Evolutionary conservation across 2,888 invertebrate species (phyloP), one percentile per base, ranked within the genome.

Genomic region (Papilio elwesi): DNA sequence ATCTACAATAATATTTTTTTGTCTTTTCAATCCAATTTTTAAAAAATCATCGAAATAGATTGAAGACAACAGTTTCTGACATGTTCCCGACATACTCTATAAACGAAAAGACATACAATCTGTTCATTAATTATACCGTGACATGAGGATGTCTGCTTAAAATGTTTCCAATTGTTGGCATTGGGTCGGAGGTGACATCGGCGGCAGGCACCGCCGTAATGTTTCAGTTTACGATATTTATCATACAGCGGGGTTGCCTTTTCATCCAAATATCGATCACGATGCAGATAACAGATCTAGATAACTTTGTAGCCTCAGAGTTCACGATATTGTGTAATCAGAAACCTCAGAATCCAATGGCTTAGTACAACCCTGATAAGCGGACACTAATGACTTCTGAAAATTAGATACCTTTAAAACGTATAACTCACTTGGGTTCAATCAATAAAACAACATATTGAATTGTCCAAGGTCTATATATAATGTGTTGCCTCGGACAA

Each of bases 231-330:
- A 87, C 85, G 85, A 85, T 86, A 26, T 26, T n/a, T 4, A 88
- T 89, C 88, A 88, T 87, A 87, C 80, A 76, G 78, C 74, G 81
- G 82, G 82, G 80, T 80, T 83, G 85, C 83, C 82, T 81, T 81
- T 86, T 87, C 85, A 82, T 81, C 84, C 82, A 79, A 82, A 83
- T 86, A 88, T 88, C 81, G 88, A 87, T 87, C 85, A 80, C 82
- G 16, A 63, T 68, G 53, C 59, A 72, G 66, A 66, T 69, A 62
- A 62, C 11, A 59, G 15, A 51, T 68, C 55, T 67, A 52, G 47
- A 5, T 55, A 53, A 53, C n/a, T n/a, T 26, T 64, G 63, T 51
- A 65, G 65, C 51, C 36, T 26, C 26, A 16, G 3, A 36, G 13
- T 10, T 15, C 15, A 15, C 13, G 15, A 62, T 15, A 15, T 43